Conservation (phyloP, 2,797 vertebrate species). For the Platyrinchus mystaceus region DNA sequence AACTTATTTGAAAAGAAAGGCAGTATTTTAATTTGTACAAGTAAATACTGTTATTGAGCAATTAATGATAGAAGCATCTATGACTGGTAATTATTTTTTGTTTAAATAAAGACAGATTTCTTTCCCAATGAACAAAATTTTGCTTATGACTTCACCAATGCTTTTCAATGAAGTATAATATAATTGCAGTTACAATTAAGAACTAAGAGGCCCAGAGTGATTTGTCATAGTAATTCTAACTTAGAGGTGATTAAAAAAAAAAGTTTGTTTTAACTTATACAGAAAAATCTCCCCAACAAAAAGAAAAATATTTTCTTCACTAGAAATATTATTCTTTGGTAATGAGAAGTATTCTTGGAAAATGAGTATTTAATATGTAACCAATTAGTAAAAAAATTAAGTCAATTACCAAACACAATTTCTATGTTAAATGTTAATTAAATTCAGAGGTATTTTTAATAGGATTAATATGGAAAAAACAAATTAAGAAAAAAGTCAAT, state of each 20-base stretch:
- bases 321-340: slow-evolving; percentile 59
- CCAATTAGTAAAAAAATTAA: slow-evolving; percentile 69
- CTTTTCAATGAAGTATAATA: not conserved
- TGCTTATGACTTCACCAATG: not conserved
- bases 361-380: slow-evolving; percentile 68
- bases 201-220: not conserved
- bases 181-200: not conserved
- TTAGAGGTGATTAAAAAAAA: slow-evolving; percentile 33
- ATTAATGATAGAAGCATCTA: not conserved
- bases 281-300: not conserved
- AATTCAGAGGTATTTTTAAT: slow-evolving; percentile 64
- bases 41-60: slow-evolving; percentile 19
- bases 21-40: not conserved
- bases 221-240: not conserved
- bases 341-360: slow-evolving; percentile 59
- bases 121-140: not conserved
- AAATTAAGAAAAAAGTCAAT: slow-evolving; percentile 48
- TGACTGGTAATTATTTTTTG: not conserved
- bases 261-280: not conserved
- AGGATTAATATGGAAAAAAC: slow-evolving; percentile 63
- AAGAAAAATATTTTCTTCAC: slow-evolving; percentile 42
- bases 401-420: slow-evolving; percentile 69
- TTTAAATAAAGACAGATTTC: slow-evolving; percentile 39
- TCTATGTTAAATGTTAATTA: slow-evolving; percentile 72
- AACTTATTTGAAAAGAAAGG: not conserved